These are phyloP conservation scores for Agelas oroides DNA, from an alignment of 37 sponge, comb jelly and placozoan species.

Conservation along the genomic window DNA sequence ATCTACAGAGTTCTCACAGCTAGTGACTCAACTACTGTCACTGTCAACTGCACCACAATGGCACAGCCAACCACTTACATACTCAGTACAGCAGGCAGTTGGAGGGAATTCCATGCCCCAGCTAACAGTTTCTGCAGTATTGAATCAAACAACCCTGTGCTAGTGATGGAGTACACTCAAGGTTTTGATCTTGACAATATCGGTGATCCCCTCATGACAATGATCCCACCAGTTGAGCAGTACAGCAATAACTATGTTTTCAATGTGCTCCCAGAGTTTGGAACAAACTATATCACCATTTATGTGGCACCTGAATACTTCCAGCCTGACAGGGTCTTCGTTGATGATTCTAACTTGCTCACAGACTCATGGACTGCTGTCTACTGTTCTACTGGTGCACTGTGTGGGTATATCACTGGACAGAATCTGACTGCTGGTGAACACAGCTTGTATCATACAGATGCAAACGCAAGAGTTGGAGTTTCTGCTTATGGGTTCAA, in stretches of 20 bases:
- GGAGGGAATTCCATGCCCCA: conserved; percentile 1
- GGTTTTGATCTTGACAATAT: conserved; percentile 13
- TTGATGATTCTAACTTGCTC: conserved; percentile 15
- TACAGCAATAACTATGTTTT: conserved; percentile 60
- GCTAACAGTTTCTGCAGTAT: conserved; percentile 27
- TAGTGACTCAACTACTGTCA: conserved; percentile 34
- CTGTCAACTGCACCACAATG: conserved; percentile 14
- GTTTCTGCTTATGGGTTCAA: conserved; percentile 60
- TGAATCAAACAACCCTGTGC: conserved; percentile 48
- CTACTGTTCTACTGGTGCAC: neutral
- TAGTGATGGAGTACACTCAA: conserved; percentile 38
- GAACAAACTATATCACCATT: conserved; percentile 43
- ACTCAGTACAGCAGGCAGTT: conserved; percentile 9
- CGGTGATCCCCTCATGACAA: conserved; percentile 71
- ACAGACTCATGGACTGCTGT: conserved; percentile 11
- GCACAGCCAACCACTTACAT: neutral
- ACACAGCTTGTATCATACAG: conserved; percentile 42
- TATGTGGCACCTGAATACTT: conserved; percentile 39
- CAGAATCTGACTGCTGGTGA: conserved; percentile 18
- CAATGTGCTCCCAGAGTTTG: conserved; percentile 11
- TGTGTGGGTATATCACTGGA: conserved; percentile 44
- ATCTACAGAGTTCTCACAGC: conserved; percentile 44
- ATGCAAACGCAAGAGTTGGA: conserved; percentile 31
- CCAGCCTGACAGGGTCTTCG: conserved; percentile 10
- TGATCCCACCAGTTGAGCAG: conserved; percentile 76